A percentile compares a stretch with the other conserved stretches of the same genome.
Evolutionary conservation across 2,888 invertebrate genomes (phyloP).

Genomic region (Cataglyphis albicans): DNA sequence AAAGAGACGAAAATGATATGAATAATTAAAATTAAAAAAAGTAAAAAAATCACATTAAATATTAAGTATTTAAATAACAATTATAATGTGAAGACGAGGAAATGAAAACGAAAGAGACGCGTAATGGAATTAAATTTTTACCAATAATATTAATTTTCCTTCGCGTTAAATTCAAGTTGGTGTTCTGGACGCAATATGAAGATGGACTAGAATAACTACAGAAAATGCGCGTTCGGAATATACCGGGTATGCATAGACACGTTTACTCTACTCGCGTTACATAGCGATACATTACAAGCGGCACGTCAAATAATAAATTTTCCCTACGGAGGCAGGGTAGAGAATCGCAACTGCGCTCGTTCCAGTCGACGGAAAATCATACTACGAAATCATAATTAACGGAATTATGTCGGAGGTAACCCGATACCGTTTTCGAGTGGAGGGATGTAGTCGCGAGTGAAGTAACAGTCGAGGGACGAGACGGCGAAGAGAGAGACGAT

Average conservation of each 20-base stretch:
- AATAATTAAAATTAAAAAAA: neutral
- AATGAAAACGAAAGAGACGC: neutral
- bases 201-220: neutral
- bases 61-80: neutral
- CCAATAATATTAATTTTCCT: neutral
- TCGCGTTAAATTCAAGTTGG: neutral
- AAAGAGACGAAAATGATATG: neutral
- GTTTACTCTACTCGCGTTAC: constrained; percentile 35
- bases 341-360: constrained; percentile 41
- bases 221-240: neutral
- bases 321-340: constrained; percentile 29
- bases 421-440: constrained; percentile 80
- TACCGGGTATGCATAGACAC: neutral
- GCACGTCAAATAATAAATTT: constrained; percentile 58
- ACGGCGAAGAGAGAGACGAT: constrained; percentile 57
- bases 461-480: constrained; percentile 57
- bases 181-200: neutral
- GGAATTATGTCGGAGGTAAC: constrained; percentile 85
- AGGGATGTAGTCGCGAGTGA: constrained; percentile 66
- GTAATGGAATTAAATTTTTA: neutral
- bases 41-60: neutral
- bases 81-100: neutral
- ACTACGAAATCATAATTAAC: constrained; percentile 85
- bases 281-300: constrained; percentile 26
- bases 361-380: constrained; percentile 78